These are phyloP conservation scores for Actenoides hombroni DNA, from an alignment of 2,113 vertebrate species.

Conservation along the genomic window DNA sequence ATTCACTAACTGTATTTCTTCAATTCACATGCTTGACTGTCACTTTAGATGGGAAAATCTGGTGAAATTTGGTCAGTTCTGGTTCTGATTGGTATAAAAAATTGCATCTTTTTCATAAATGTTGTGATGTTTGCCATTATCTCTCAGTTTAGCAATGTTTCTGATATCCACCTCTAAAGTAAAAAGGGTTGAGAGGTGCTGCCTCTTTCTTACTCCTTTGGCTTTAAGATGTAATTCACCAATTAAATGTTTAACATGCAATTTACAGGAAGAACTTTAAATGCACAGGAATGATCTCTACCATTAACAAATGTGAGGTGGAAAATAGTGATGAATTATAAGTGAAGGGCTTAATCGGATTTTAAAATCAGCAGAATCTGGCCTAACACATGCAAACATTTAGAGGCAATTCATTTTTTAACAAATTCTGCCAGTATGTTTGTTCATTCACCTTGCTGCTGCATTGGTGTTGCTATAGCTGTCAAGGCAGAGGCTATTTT, in stretches of 20 bases:
- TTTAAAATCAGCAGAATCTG: neutral
- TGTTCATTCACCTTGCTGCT: neutral
- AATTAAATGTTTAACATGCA: neutral
- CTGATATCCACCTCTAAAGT: conserved; percentile 42
- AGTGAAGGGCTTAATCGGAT: neutral
- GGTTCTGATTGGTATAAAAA: conserved; percentile 33
- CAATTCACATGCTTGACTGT: neutral
- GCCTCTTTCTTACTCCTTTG: conserved; percentile 9
- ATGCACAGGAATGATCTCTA: neutral
- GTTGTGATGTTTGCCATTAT: conserved; percentile 52
- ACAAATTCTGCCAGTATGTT: neutral
- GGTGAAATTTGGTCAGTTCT: conserved; percentile 52
- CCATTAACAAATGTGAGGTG: fast-evolving
- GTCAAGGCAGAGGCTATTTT: neutral
- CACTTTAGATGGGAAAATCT: conserved; percentile 29
- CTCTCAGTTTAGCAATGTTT: conserved; percentile 34
- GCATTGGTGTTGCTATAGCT: neutral
- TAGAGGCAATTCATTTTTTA: neutral
- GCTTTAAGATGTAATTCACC: conserved; percentile 7
- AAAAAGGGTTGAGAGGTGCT: conserved; percentile 36
- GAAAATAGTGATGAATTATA: neutral
- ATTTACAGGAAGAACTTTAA: conserved; percentile 3
- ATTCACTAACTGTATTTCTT: conserved; percentile 31
- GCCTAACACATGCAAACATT: neutral
- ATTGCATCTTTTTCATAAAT: conserved; percentile 27